phyloP scores from a whole-genome alignment of 1,140 invertebrate species.

The Stenopsyche tienmushanensis region DNA sequence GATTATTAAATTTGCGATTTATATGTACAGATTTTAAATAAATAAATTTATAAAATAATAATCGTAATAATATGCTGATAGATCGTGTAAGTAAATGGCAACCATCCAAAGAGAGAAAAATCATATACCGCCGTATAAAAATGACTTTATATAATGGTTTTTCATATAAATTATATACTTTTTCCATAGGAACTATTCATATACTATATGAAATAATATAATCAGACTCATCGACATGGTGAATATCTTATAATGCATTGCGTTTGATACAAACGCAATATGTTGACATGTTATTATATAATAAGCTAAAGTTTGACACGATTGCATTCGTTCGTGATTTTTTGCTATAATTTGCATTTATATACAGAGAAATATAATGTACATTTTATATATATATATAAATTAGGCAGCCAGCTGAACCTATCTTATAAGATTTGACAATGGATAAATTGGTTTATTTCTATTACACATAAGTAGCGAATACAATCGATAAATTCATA shows the following conservation, averaged over 20 bases:
- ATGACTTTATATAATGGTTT: too few relatives aligned
- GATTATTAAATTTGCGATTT: too few relatives aligned
- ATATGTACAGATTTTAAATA: too few relatives aligned
- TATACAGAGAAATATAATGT: background rate
- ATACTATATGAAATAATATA: background rate
- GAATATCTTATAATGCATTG: background rate
- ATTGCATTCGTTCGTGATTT: background rate
- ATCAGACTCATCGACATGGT: constrained; percentile 7
- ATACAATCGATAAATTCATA: too few relatives aligned
- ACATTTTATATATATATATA: constrained; percentile 14
- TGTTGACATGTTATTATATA: background rate
- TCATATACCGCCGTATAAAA: too few relatives aligned
- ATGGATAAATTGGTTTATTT: background rate
- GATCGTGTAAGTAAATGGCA: too few relatives aligned
- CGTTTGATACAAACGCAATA: constrained; percentile 11
- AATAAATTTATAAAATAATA: too few relatives aligned
- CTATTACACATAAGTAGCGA: background rate
- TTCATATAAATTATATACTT: background rate
- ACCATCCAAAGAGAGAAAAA: too few relatives aligned
- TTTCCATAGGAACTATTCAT: constrained; percentile 4
- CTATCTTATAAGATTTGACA: constrained; percentile 9
- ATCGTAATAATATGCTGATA: too few relatives aligned
- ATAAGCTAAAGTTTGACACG: background rate
- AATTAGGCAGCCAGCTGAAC: constrained; percentile 16
- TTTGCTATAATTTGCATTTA: background rate